phyloP scores from a whole-genome alignment of 2,888 invertebrate species.

The Cephonodes hylas region DNA sequence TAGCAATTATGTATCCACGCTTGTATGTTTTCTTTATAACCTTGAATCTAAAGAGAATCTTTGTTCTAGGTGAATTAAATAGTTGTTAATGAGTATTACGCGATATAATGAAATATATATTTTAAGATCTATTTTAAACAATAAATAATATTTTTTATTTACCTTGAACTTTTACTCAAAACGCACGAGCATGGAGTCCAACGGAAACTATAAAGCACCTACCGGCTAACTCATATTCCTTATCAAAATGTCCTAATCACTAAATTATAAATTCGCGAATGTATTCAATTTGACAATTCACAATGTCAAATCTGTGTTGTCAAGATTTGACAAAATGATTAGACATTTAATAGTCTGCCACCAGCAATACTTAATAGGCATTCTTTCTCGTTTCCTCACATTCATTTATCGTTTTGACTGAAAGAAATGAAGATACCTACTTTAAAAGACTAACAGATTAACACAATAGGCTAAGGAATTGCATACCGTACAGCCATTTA shows the following conservation, averaged over 20 bases:
- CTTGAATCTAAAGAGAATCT: neutral
- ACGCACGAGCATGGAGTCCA: neutral
- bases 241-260: conserved; percentile 40
- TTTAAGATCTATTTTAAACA: neutral
- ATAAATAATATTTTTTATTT: neutral
- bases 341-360: too few species aligned
- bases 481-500: too few species aligned
- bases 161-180: conserved; percentile 1
- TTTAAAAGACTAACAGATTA: too few species aligned
- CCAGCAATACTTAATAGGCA: too few species aligned
- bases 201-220: conserved; percentile 28
- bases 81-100: neutral
- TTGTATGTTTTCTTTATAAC: neutral
- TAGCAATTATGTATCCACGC: neutral
- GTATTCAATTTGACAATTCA: neutral
- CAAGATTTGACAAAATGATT: neutral
- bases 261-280: neutral
- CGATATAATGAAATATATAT: neutral
- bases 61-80: neutral
- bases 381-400: too few species aligned
- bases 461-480: too few species aligned
- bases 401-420: too few species aligned
- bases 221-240: conserved; percentile 29
- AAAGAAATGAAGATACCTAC: too few species aligned
- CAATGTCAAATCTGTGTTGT: neutral